These are phyloP conservation scores for Napeogenes sylphis DNA, from an alignment of 2,888 invertebrate species.

Conservation along the genomic window DNA sequence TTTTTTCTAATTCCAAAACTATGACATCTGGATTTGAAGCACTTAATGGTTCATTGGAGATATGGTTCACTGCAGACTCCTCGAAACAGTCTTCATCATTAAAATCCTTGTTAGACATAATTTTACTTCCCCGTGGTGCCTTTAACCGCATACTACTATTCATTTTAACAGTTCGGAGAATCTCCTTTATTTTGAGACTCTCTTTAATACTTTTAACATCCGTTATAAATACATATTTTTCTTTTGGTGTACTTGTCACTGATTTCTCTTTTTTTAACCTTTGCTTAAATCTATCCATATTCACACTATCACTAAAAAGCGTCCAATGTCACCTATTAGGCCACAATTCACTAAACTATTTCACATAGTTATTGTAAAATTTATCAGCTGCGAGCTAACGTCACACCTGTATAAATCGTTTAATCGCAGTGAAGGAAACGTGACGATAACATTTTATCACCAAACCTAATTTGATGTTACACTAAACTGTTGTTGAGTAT, in stretches of 20 bases:
- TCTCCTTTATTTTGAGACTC: conserved; percentile 66
- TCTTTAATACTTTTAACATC: conserved; percentile 64
- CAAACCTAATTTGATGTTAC: conserved; percentile 29
- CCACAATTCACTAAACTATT: conserved; percentile 32
- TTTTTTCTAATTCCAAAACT: conserved; percentile 26
- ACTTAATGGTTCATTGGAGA: conserved; percentile 39
- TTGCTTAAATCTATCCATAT: conserved; percentile 60
- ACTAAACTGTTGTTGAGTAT: background rate
- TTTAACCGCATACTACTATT: conserved; percentile 66
- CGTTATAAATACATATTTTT: conserved; percentile 48
- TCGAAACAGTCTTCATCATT: conserved; percentile 54
- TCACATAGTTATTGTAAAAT: conserved; percentile 38
- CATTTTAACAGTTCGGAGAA: conserved; percentile 67
- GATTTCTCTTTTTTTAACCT: conserved; percentile 58
- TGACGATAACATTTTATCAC: conserved; percentile 56
- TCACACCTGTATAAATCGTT: conserved; percentile 64
- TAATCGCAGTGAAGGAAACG: conserved; percentile 52
- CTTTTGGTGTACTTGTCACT: conserved; percentile 48
- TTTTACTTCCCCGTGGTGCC: conserved; percentile 59
- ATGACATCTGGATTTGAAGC: conserved; percentile 53
- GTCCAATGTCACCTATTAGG: conserved; percentile 29
- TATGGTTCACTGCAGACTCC: conserved; percentile 29
- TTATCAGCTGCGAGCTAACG: conserved; percentile 48
- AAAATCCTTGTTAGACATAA: conserved; percentile 61
- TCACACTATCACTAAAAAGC: conserved; percentile 29